Conservation (phyloP, 2,797 vertebrate species). For the Halcyon leucocephala region DNA sequence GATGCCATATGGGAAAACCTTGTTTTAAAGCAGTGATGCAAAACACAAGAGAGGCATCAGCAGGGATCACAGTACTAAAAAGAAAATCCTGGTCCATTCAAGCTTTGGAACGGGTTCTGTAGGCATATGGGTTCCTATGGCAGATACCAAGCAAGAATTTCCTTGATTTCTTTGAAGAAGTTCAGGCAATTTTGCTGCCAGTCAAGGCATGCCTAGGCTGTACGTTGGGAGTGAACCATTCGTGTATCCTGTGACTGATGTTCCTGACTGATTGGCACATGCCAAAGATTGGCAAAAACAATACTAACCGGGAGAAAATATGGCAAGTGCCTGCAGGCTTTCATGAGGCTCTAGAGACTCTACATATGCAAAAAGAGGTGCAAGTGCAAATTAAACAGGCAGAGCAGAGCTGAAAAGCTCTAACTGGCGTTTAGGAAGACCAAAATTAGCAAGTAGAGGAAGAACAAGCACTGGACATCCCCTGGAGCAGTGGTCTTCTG, state of each 20-base stretch:
- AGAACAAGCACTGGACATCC: background rate
- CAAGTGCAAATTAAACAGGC: background rate
- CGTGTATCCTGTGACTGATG: background rate
- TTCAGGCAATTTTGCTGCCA: background rate
- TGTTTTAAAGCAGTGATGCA: background rate
- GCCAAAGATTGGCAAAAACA: background rate
- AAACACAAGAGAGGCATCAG: background rate
- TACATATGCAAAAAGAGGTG: background rate
- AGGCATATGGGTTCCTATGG: background rate
- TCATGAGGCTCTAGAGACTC: background rate
- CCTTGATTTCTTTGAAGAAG: background rate
- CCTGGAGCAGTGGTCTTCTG: background rate
- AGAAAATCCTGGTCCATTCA: background rate
- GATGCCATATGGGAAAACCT: rapidly evolving
- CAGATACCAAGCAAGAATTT: background rate
- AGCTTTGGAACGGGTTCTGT: background rate
- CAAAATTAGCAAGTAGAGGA: background rate
- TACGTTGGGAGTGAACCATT: background rate
- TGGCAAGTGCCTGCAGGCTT: background rate
- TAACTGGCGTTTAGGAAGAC: background rate
- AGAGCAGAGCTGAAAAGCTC: background rate
- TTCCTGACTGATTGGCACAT: background rate
- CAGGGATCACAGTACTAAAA: background rate
- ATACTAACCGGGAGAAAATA: background rate
- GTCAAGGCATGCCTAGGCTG: background rate